A percentile compares a stretch with the other conserved stretches of the same genome.
These are phyloP conservation scores for Barypeithes pellucidus DNA, from an alignment of 2,888 invertebrate genomes.

Conservation along the genomic window DNA sequence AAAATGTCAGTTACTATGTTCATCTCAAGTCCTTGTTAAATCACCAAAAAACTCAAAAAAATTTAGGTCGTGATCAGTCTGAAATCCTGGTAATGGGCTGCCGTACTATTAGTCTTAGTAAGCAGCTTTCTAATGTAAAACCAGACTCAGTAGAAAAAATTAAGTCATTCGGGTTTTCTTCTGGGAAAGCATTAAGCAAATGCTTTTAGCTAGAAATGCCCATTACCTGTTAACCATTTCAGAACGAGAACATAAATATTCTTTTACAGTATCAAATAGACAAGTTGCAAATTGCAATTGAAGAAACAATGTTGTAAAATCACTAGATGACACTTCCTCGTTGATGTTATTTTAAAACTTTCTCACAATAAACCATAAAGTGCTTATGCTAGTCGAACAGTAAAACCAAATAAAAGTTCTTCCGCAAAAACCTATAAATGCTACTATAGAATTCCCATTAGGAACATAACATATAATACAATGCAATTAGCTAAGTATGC, in stretches of 20 bases:
- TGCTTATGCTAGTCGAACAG: conserved; percentile 30
- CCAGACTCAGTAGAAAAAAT: too few relatives aligned
- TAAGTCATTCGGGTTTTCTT: too few relatives aligned
- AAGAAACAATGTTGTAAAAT: not conserved
- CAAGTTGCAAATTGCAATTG: not conserved
- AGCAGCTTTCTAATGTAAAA: too few relatives aligned
- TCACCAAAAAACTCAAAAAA: too few relatives aligned
- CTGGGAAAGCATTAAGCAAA: too few relatives aligned
- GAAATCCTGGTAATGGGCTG: too few relatives aligned
- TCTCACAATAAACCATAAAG: conserved; percentile 42
- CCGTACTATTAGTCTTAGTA: too few relatives aligned
- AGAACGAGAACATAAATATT: not conserved
- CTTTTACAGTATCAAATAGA: not conserved
- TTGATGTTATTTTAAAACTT: conserved; percentile 30
- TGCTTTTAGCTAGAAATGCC: too few relatives aligned
- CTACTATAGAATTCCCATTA: conserved; percentile 42
- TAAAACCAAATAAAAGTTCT: conserved; percentile 39
- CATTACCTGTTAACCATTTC: too few relatives aligned
- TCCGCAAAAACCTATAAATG: conserved; percentile 47
- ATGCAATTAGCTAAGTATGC: conserved; percentile 49
- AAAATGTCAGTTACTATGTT: too few relatives aligned
- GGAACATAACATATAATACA: conserved; percentile 39
- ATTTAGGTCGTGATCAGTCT: too few relatives aligned
- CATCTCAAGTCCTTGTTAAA: too few relatives aligned
- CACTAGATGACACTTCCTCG: conserved; percentile 7